Base-by-base conservation (phyloP, 2,888 invertebrate species). In the Drosophila conformis region DNA sequence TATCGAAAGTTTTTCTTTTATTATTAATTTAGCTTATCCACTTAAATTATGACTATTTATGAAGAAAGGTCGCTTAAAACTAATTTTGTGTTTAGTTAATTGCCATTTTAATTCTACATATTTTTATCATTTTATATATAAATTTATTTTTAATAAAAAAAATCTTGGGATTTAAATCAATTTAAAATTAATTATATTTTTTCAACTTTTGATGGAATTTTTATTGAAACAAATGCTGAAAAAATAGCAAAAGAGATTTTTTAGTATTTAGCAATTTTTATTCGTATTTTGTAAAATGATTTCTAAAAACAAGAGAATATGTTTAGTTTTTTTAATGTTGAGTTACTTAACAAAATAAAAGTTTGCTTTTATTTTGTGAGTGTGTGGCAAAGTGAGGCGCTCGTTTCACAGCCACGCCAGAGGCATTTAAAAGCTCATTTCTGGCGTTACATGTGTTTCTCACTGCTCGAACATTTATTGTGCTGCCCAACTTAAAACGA, bases 401-500 rank as follows among this genome's bases (percentile, higher is more conserved):
- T 38, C 18, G 18, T 5, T 49, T 11, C 49, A 18, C 46, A 36
- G 59, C 76, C 58, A 21, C 11, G 42, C 11, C 42, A 21, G 68
- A 72, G 66, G 65, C 70, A 76, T 77, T 85, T 85, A 85, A 85
- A 85, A 86, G 76, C 79, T 71, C 84, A 84, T 88, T 85, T 89
- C 82, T 77, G 66, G 89, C 77, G 69, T 89, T 83, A 89, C 85
- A 86, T 82, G 76, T 86, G 85, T 87, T 86, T 84, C 79, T 48
- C 60, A 63, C 68, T 59, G 61, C 76, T 66, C 69, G 62, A 84
- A 87, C 85, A 86, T 86, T 80, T 86, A 83, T 86, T 89, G 81
- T 77, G 4, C 83, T 77, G 74, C 56, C 67, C 78, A 83, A 52
- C 65, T 66, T 49, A 64, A 63, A 74, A 68, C 72, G 77, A 79